Evolutionary conservation across 2,888 invertebrate species (phyloP).

Genomic region (Oscheius onirici): DNA sequence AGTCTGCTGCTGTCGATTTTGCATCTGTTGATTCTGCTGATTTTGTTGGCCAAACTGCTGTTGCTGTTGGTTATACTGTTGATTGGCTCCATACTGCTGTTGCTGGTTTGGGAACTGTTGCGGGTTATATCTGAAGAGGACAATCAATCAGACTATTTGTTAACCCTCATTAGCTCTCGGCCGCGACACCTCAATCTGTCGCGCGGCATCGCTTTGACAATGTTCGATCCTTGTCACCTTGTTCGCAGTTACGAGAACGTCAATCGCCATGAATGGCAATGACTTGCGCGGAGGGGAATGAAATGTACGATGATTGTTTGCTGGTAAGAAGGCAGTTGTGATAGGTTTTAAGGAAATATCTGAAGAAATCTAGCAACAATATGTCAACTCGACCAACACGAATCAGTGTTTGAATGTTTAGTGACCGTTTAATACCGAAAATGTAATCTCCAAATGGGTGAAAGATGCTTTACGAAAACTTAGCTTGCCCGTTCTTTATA

Average conservation of each 20-base stretch:
- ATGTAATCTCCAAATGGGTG: too few species aligned
- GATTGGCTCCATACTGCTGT: slow-evolving; percentile 1
- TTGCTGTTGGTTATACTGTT: slow-evolving; percentile 24
- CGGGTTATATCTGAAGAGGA: slow-evolving; percentile 17
- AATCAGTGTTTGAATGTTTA: too few species aligned
- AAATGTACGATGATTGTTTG: too few species aligned
- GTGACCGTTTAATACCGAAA: too few species aligned
- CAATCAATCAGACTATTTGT: slow-evolving; percentile 6
- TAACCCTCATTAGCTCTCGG: background rate
- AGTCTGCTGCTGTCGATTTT: slow-evolving; percentile 11
- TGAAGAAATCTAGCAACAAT: too few species aligned
- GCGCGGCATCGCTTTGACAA: slow-evolving; percentile 28
- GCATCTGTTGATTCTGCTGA: slow-evolving; percentile 9
- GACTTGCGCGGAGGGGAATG: background rate
- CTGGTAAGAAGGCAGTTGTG: too few species aligned
- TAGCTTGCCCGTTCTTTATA: too few species aligned
- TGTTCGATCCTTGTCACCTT: background rate
- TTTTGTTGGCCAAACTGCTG: slow-evolving; percentile 4
- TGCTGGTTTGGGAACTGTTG: background rate
- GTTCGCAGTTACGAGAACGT: slow-evolving; percentile 14
- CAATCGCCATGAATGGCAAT: slow-evolving; percentile 3
- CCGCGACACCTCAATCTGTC: slow-evolving; percentile 9
- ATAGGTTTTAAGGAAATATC: too few species aligned
- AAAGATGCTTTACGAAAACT: too few species aligned
- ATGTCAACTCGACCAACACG: too few species aligned